Evolutionary conservation across 2,113 vertebrate genomes (phyloP).

Genomic region (Jacana jacana): DNA sequence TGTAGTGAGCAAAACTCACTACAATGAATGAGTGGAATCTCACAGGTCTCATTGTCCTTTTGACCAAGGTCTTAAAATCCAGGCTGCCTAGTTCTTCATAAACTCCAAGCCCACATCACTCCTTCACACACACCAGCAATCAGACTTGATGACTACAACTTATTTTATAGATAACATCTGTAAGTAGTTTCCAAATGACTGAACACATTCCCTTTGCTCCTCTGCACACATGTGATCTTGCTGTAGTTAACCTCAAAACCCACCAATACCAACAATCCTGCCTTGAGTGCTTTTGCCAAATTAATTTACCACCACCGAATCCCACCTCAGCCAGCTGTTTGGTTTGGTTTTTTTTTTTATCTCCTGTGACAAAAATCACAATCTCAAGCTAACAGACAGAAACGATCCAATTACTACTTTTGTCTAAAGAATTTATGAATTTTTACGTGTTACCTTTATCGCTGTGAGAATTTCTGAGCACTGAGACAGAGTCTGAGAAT

Average conservation of each 20-base stretch:
- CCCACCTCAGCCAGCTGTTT: not conserved
- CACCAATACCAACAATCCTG: not conserved
- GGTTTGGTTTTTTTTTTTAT: too few relatives aligned
- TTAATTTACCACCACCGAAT: not conserved
- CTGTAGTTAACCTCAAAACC: not conserved
- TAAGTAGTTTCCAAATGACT: not conserved
- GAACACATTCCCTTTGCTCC: not conserved
- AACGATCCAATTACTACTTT: fast-evolving
- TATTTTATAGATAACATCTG: not conserved
- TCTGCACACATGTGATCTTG: not conserved
- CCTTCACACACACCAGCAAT: not conserved
- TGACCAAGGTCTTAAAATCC: not conserved
- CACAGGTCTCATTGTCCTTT: not conserved
- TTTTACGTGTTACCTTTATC: not conserved
- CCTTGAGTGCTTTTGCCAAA: not conserved
- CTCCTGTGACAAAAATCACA: not conserved
- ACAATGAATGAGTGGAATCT: not conserved
- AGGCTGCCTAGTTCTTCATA: not conserved
- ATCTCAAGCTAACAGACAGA: not conserved
- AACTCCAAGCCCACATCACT: not conserved
- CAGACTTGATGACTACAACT: not conserved
- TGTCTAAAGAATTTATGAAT: not conserved
- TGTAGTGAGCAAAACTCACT: not conserved
- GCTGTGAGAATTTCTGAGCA: not conserved
- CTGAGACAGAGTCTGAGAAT: not conserved